phyloP scores from a whole-genome alignment of 2,797 vertebrate genomes.

The Enteromius treurensis region DNA sequence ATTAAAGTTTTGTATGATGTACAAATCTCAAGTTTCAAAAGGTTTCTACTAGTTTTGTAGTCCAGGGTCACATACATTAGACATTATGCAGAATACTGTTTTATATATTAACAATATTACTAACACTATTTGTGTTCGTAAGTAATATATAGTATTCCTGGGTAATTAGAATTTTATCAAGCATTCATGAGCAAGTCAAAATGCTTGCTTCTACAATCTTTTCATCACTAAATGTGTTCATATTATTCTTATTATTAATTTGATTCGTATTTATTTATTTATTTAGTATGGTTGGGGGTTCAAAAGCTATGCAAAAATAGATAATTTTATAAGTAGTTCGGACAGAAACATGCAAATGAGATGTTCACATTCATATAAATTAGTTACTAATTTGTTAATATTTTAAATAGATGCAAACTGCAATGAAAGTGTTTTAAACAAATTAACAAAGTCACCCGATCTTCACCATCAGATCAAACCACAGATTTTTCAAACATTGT shows the following conservation, averaged over 20 bases:
- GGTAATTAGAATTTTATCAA: conserved; percentile 17
- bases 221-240: conserved; percentile 36
- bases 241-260: neutral
- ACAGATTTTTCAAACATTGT: neutral
- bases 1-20: no score
- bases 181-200: conserved; percentile 23
- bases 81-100: no score
- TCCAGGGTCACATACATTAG: no score
- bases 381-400: neutral
- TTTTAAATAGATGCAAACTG: neutral
- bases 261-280: no score
- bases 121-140: neutral
- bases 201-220: conserved; percentile 18
- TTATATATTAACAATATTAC: neutral
- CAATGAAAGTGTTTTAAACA: neutral
- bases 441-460: neutral
- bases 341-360: neutral
- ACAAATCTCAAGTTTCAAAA: no score
- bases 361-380: neutral
- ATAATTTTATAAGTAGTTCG: neutral
- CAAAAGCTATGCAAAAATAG: neutral
- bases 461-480: neutral
- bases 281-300: neutral
- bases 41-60: no score
- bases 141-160: conserved; percentile 18